Percentiles rank a stretch among this genome's conserved stretches.
Conservation (phyloP, 2,888 invertebrate species). For the Drosophila melanosoma region DNA sequence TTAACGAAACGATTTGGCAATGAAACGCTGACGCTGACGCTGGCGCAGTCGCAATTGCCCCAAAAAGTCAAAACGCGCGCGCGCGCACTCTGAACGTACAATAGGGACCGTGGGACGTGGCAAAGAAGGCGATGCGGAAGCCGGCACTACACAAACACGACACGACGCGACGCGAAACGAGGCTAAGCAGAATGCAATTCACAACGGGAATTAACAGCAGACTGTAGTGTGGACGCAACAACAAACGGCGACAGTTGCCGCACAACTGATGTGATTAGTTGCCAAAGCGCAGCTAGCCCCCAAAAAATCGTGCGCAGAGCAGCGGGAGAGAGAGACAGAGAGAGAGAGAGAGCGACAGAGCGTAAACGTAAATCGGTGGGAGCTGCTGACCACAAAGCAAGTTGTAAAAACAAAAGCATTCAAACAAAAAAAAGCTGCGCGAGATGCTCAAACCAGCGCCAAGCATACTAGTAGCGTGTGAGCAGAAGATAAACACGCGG, state of each 20-base stretch:
- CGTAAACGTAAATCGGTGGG: conserved; percentile 29
- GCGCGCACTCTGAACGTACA: conserved; percentile 13
- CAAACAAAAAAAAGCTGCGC: conserved; percentile 39
- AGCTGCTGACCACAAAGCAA: conserved; percentile 52
- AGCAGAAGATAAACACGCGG: neutral
- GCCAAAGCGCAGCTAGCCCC: conserved; percentile 32
- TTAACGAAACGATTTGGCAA: conserved; percentile 40
- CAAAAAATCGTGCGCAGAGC: conserved; percentile 15
- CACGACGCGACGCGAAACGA: conserved; percentile 13
- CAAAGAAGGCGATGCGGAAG: conserved; percentile 11
- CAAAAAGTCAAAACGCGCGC: conserved; percentile 61
- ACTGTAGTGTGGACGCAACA: conserved; percentile 33
- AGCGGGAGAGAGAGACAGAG: conserved; percentile 10
- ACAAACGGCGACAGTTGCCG: conserved; percentile 73
- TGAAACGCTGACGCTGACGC: conserved; percentile 48
- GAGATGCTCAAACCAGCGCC: conserved; percentile 32
- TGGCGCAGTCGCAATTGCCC: conserved; percentile 41
- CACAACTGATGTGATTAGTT: conserved; percentile 65
- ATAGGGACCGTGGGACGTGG: conserved; percentile 6
- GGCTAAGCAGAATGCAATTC: conserved; percentile 15
- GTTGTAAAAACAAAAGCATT: conserved; percentile 40
- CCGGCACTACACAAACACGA: conserved; percentile 22
- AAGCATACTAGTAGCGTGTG: neutral
- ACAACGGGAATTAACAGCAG: conserved; percentile 39
- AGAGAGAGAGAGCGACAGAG: conserved; percentile 12